Conservation (phyloP, 1,140 invertebrate species). For the Cydia strobilella region DNA sequence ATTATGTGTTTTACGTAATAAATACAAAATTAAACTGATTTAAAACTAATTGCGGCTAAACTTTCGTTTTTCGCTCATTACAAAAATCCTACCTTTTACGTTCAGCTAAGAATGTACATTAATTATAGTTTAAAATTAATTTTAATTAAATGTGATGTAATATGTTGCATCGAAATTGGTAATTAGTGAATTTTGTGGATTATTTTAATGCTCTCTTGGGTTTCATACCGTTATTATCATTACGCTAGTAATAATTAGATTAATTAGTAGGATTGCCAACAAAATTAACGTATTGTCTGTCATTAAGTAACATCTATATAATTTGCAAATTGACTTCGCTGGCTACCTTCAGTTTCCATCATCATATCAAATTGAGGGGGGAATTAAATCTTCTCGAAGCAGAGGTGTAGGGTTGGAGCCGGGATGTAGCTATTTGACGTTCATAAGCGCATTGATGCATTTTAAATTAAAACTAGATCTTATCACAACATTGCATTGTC, state of each 20-base stretch:
- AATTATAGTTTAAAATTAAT: constrained; percentile 41
- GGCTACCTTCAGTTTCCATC: too few species aligned
- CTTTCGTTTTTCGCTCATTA: constrained; percentile 49
- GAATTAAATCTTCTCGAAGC: too few species aligned
- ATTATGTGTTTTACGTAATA: neutral
- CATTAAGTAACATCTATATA: neutral
- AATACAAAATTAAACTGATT: constrained; percentile 15
- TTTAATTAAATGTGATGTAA: constrained; percentile 37
- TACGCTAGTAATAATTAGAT: constrained; percentile 5
- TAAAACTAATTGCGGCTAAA: constrained; percentile 12
- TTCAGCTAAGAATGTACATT: constrained; percentile 14
- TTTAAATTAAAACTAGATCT: too few species aligned
- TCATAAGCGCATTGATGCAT: too few species aligned
- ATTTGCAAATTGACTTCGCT: neutral
- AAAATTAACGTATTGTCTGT: neutral
- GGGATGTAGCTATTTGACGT: too few species aligned
- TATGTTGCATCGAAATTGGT: constrained; percentile 21
- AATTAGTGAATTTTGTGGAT: constrained; percentile 21
- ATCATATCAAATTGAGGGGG: too few species aligned
- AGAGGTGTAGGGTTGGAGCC: too few species aligned
- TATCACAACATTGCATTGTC: too few species aligned
- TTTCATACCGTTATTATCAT: constrained; percentile 35
- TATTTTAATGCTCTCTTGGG: constrained; percentile 11
- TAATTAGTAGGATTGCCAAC: neutral
- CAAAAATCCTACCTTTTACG: constrained; percentile 27